Conservation (phyloP, 2,888 invertebrate genomes). For the Noctua janthina region DNA sequence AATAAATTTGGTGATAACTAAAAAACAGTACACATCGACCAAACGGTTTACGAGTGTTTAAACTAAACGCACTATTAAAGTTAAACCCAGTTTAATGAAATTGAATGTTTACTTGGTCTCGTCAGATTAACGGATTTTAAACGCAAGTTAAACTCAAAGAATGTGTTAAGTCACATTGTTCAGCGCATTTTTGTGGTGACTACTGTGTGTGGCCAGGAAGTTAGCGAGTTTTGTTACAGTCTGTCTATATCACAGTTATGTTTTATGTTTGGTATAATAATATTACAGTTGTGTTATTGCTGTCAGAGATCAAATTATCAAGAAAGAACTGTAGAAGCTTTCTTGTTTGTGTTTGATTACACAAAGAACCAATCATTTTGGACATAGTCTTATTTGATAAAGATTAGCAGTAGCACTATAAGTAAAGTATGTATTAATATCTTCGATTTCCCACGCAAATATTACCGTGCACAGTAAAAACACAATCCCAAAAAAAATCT, state of each 20-base stretch:
- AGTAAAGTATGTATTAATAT: too few species aligned
- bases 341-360: neutral
- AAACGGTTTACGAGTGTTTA: constrained; percentile 18
- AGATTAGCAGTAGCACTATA: neutral
- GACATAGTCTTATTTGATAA: neutral
- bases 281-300: neutral
- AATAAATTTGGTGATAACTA: neutral
- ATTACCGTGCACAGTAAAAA: neutral
- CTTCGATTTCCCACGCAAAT: neutral
- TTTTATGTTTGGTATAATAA: neutral
- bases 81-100: constrained; percentile 47
- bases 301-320: neutral
- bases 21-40: neutral
- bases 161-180: constrained; percentile 70
- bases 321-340: neutral
- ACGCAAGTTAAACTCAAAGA: constrained; percentile 45
- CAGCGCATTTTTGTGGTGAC: constrained; percentile 62
- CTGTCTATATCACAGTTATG: neutral
- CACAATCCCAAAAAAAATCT: neutral
- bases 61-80: constrained; percentile 41
- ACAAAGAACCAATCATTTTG: neutral
- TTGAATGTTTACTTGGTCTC: constrained; percentile 55
- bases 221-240: neutral
- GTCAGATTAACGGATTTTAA: constrained; percentile 53
- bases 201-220: constrained; percentile 51